phyloP scores from a whole-genome alignment of 2,113 vertebrate species.

The Antigone vipio region DNA sequence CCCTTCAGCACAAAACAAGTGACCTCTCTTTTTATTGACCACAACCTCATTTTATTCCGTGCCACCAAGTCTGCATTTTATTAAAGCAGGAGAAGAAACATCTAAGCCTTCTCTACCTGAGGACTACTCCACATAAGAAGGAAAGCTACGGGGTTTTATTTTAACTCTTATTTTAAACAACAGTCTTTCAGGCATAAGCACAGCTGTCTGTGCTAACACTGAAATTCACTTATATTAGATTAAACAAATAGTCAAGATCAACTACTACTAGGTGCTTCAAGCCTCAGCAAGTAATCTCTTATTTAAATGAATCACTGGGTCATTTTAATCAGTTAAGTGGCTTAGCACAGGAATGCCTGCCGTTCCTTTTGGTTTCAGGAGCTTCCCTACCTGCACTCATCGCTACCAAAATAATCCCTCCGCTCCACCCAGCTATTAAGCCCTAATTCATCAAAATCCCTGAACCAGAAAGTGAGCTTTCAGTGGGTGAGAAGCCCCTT shows the following conservation, averaged over 20 bases:
- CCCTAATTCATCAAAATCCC: not conserved
- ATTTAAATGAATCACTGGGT: slow-evolving; percentile 75
- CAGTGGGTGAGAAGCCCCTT: not conserved
- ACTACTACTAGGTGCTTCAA: slow-evolving; percentile 46
- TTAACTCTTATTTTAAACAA: not conserved
- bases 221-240: slow-evolving; percentile 59
- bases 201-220: not conserved
- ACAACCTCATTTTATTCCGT: not conserved
- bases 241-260: slow-evolving; percentile 47
- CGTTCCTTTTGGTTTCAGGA: slow-evolving; percentile 47
- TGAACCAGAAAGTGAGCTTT: not conserved
- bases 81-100: not conserved
- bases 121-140: not conserved
- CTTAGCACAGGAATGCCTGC: slow-evolving; percentile 46
- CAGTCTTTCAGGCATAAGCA: not conserved
- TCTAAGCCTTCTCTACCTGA: not conserved
- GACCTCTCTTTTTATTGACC: not conserved
- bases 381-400: slow-evolving; percentile 59
- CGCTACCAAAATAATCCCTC: slow-evolving; percentile 63
- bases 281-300: slow-evolving; percentile 52
- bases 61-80: not conserved
- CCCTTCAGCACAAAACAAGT: not conserved
- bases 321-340: slow-evolving; percentile 76
- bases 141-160: not conserved
- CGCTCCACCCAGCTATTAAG: slow-evolving; percentile 22